Evolutionary conservation across 1,140 invertebrate species (phyloP).

Genomic region (Bombus impatiens): DNA sequence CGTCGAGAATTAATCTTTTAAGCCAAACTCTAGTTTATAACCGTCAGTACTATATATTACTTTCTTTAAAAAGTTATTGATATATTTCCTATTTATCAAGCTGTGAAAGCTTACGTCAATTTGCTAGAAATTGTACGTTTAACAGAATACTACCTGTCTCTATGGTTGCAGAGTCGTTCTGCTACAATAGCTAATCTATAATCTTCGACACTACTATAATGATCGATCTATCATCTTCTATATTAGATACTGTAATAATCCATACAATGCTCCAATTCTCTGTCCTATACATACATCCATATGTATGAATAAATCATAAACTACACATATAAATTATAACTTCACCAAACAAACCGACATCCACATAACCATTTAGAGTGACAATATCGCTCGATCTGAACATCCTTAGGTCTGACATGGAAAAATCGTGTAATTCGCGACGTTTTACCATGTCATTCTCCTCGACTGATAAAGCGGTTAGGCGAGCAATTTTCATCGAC

Average conservation of each 20-base stretch:
- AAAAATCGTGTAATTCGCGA: background rate
- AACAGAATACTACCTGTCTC: background rate
- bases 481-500: constrained; percentile 4
- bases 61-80: background rate
- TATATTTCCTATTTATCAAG: background rate
- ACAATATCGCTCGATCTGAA: background rate
- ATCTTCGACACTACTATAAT: background rate
- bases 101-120: background rate
- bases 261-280: no score
- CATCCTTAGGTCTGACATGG: constrained; percentile 3
- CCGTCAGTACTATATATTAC: background rate
- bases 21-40: no score
- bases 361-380: no score
- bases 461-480: constrained; percentile 9
- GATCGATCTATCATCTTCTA: no score
- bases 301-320: no score
- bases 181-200: background rate
- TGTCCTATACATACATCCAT: no score
- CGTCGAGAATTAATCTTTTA: no score
- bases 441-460: constrained; percentile 6
- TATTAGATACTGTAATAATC: no score
- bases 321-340: no score
- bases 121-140: background rate
- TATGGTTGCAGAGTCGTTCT: background rate
- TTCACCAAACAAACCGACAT: no score